These are phyloP conservation scores for Nansenia antarctica DNA, from an alignment of 2,113 vertebrate species.

Conservation along the genomic window DNA sequence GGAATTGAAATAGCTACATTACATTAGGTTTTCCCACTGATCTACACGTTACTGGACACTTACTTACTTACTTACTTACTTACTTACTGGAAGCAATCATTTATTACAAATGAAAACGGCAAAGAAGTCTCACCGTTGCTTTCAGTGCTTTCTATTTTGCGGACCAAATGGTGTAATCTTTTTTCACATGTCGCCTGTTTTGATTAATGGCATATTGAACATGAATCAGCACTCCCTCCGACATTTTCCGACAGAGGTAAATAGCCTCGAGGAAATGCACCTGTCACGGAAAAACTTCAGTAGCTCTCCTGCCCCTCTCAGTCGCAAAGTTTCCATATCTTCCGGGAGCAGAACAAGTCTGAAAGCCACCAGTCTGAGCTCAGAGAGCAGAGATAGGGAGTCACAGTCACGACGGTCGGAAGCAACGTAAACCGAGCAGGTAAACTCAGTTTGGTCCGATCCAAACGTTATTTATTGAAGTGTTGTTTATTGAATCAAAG, in stretches of 20 bases:
- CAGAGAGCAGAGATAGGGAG: not conserved
- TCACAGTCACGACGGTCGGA: not conserved
- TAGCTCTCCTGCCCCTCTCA: conserved; percentile 9
- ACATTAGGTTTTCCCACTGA: too few species aligned
- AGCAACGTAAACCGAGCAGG: not conserved
- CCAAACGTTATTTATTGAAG: not conserved
- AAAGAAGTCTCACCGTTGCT: too few species aligned
- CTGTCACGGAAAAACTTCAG: conserved; percentile 61
- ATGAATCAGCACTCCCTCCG: not conserved
- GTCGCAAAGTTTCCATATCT: conserved; percentile 55
- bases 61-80: too few species aligned
- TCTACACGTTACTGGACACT: too few species aligned
- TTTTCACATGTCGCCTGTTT: too few species aligned
- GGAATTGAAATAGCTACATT: too few species aligned
- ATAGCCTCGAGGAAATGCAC: conserved; percentile 42
- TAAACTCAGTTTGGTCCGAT: not conserved
- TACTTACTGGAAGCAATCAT: too few species aligned
- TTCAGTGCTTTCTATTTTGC: too few species aligned
- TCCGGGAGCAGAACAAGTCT: conserved; percentile 44
- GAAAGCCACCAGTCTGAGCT: conserved; percentile 17
- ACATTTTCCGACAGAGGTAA: conserved; percentile 35
- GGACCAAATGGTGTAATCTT: too few species aligned
- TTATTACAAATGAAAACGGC: too few species aligned
- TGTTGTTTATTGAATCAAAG: not conserved
- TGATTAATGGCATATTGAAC: too few species aligned